Evolutionary conservation across 2,797 vertebrate species (phyloP), one percentile per base, ranked within the genome.

Genomic region (Margarornis squamiger): DNA sequence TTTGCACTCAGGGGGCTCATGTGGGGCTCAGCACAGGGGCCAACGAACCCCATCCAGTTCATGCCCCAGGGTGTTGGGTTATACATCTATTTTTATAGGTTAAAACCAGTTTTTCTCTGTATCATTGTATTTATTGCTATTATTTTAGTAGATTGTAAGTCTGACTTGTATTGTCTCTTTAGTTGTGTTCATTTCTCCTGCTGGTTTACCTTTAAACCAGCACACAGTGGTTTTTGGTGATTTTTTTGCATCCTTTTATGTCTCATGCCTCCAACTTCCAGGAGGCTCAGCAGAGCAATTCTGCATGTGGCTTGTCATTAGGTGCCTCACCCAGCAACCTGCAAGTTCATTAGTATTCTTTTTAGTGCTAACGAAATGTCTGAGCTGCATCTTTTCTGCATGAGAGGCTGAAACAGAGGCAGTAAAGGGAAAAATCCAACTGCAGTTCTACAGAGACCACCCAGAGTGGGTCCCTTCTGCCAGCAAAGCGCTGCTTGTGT

Each of bases 311-410:
- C 66, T 91, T 88, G 77, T 78, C 94, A 93, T 91, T 86, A 95
- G 95, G 87, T 77, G 65, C 75, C 85, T 93, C 75, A 58, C 80
- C 86, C 83, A 74, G 81, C 68, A 96, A 95, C 87, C 77, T 95
- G 88, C 26, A 9, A 49, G 78, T 93, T 92, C 90, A 94, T 95
- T 94, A 94, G 91, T 88, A 95, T 96, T 90, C 92, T 65, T 85
- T 95, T 81, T 88, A 88, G 91, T 19, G 59, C 91, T 62, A 79
- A 86, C 9, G 0, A 92, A 91, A 88, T 48, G 74, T 91, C 95
- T 91, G 12, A 79, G 74, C 83, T 65, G 79, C 91, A 95, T 81
- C 95, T 96, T 84, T 93, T 95, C 81, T 93, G 81, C 91, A 74
- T 89, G 89, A 89, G 85, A 93, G 59, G 68, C 91, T 88, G 86